A percentile compares a stretch with the other conserved stretches of the same genome.
Evolutionary conservation across 2,888 invertebrate genomes (phyloP).

Genomic region (Tenthredo distinguenda): DNA sequence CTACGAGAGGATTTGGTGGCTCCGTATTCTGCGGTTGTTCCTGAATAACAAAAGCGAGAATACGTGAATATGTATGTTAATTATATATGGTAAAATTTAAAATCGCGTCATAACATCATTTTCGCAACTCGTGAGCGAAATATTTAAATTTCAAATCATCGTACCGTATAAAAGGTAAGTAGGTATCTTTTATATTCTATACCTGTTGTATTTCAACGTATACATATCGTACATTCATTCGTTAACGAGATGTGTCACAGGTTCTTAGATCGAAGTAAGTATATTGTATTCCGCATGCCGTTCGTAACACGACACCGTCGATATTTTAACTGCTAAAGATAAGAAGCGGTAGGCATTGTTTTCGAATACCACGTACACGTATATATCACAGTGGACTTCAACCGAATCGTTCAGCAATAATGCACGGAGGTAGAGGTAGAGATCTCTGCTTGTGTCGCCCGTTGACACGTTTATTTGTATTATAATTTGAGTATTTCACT

Average conservation of each 20-base stretch:
- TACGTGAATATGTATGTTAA: not conserved
- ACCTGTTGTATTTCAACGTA: not conserved
- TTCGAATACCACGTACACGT: not conserved
- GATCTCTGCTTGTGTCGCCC: not conserved
- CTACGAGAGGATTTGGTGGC: slow-evolving; percentile 71
- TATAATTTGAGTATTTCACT: not conserved
- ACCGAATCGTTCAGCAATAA: not conserved
- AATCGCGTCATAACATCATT: not conserved
- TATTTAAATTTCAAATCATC: not conserved
- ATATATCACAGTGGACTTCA: not conserved
- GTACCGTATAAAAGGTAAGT: no score
- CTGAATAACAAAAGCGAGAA: slow-evolving; percentile 59
- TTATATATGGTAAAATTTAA: not conserved
- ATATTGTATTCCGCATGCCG: not conserved
- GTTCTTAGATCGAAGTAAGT: not conserved
- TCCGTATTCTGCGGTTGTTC: slow-evolving; percentile 70
- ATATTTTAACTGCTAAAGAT: not conserved
- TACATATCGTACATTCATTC: not conserved
- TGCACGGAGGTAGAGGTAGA: not conserved
- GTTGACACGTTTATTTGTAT: not conserved
- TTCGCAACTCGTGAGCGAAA: not conserved
- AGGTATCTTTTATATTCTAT: not conserved
- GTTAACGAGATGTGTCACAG: not conserved
- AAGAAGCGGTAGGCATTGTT: not conserved
- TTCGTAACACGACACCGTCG: not conserved